Percentiles rank a stretch among this genome's conserved stretches.
Evolutionary conservation across 2,113 vertebrate genomes (phyloP).

Genomic region (Coryphaenoides rupestris): DNA sequence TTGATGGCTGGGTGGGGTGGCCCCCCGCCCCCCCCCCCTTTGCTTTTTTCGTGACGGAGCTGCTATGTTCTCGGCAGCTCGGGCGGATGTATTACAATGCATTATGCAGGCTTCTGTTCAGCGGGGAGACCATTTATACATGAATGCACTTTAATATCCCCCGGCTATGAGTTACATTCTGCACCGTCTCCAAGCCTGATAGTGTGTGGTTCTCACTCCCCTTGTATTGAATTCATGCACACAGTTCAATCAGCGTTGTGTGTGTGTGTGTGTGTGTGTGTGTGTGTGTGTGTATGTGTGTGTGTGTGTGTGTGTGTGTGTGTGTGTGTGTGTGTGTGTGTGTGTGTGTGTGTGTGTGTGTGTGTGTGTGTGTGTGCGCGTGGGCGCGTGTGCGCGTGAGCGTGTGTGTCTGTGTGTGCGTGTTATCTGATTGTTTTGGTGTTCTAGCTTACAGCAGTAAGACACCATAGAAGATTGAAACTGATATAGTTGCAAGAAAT

Average conservation of each 20-base stretch:
- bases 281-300: no score
- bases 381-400: not conserved
- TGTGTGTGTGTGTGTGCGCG: conserved; percentile 2
- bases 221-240: not conserved
- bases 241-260: not conserved
- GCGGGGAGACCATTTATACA: conserved; percentile 23
- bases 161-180: not conserved
- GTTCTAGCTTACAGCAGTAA: conserved; percentile 3
- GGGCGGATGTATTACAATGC: conserved; percentile 18
- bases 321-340: no score
- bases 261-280: no score
- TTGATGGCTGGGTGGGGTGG: conserved; percentile 40
- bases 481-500: not conserved
- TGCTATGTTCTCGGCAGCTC: not conserved
- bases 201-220: not conserved
- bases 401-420: conserved; percentile 3
- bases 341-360: conserved; percentile 4
- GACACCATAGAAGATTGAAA: conserved; percentile 10
- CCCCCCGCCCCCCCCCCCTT: no score
- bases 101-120: conserved; percentile 27
- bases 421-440: conserved; percentile 8
- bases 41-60: no score
- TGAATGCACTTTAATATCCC: conserved; percentile 33
- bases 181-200: conserved; percentile 4
- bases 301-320: no score